A percentile compares a stretch with the other conserved stretches of the same genome.
phyloP scores from a whole-genome alignment of 2,888 invertebrate species.

The Drosophila cognata region DNA sequence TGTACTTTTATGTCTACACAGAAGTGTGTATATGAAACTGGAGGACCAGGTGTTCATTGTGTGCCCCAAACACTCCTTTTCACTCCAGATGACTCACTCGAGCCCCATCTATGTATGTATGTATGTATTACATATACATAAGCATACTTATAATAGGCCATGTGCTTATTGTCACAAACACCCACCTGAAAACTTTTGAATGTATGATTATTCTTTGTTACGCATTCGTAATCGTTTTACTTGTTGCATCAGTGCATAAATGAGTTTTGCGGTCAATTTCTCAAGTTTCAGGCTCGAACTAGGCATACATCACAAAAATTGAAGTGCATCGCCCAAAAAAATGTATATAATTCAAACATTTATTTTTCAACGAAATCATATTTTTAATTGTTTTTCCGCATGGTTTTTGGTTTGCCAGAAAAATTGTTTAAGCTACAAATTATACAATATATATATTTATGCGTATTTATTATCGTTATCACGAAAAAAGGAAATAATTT shows the following conservation, averaged over 20 bases:
- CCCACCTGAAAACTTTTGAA: background rate
- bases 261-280: background rate
- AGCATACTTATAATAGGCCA: background rate
- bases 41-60: slow-evolving; percentile 29
- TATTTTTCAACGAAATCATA: background rate
- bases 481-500: background rate
- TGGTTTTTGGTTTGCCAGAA: background rate
- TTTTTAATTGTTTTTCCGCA: background rate
- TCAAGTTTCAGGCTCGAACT: background rate
- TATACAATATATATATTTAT: background rate
- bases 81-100: slow-evolving; percentile 18
- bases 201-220: background rate
- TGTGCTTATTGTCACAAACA: background rate
- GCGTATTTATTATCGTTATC: background rate
- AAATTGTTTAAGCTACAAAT: background rate
- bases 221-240: background rate
- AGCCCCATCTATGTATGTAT: background rate
- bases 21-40: background rate
- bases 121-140: background rate
- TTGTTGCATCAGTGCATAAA: background rate
- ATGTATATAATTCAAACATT: background rate
- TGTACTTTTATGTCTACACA: background rate
- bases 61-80: slow-evolving; percentile 14
- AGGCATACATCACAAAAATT: background rate
- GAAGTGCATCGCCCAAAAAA: too few relatives aligned